Evolutionary conservation across 1,140 invertebrate species (phyloP).

Genomic region (Listronotus bonariensis): DNA sequence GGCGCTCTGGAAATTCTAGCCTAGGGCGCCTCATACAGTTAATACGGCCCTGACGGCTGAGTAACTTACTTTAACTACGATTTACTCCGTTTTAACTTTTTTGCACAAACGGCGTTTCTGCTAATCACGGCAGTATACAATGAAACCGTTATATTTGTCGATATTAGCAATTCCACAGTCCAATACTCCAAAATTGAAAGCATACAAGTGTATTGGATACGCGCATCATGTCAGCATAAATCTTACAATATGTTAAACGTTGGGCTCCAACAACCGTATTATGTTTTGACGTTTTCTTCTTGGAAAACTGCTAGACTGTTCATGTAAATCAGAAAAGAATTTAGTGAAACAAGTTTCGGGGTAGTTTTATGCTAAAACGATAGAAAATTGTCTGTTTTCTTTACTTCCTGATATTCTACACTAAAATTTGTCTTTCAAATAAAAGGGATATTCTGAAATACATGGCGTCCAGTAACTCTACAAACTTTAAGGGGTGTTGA

Average conservation of each 20-base stretch:
- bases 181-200: conserved; percentile 5
- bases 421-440: too few relatives aligned
- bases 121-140: too few relatives aligned
- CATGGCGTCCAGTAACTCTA: too few relatives aligned
- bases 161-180: background rate
- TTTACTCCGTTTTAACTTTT: too few relatives aligned
- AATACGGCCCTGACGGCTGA: too few relatives aligned
- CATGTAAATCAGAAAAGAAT: conserved; percentile 8
- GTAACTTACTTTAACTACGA: too few relatives aligned
- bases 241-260: conserved; percentile 11
- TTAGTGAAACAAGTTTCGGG: background rate
- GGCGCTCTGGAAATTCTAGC: too few relatives aligned
- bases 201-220: conserved; percentile 10
- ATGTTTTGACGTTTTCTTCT: conserved; percentile 4
- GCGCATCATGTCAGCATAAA: conserved; percentile 22
- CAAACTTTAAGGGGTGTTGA: too few relatives aligned
- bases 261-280: conserved; percentile 4
- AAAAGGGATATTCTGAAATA: too few relatives aligned
- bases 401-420: conserved; percentile 10
- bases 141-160: conserved; percentile 8
- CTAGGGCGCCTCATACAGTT: too few relatives aligned
- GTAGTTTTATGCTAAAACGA: conserved; percentile 9
- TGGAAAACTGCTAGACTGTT: conserved; percentile 16
- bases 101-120: too few relatives aligned
- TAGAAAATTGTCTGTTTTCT: conserved; percentile 15